Evolutionary conservation across 2,797 vertebrate genomes (phyloP).

Genomic region (Pangasius djambal): DNA sequence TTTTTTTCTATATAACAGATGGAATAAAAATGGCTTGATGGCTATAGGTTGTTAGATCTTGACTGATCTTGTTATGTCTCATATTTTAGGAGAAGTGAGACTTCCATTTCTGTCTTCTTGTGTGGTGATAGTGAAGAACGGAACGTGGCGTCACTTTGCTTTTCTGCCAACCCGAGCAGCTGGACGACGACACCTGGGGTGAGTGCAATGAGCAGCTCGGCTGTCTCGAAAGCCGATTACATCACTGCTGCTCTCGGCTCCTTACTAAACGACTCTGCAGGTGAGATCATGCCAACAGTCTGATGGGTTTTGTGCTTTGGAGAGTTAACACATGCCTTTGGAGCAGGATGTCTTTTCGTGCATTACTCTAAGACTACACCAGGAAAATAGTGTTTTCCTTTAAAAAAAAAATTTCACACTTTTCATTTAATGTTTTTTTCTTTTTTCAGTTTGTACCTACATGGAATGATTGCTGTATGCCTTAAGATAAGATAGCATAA

Average conservation of each 20-base stretch:
- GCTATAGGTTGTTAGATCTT: neutral
- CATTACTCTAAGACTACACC: neutral
- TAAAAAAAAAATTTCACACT: neutral
- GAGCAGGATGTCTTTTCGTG: neutral
- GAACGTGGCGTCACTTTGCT: neutral
- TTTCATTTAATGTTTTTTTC: neutral
- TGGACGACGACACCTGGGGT: slow-evolving; percentile 66
- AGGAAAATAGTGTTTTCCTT: neutral
- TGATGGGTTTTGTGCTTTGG: slow-evolving; percentile 17
- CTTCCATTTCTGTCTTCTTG: neutral
- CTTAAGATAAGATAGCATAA: neutral
- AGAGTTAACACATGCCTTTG: slow-evolving; percentile 3
- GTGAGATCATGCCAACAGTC: slow-evolving; percentile 65
- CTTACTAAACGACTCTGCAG: slow-evolving; percentile 78
- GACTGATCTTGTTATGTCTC: neutral
- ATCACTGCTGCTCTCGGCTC: slow-evolving; percentile 94
- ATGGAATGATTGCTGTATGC: neutral
- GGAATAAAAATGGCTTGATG: neutral
- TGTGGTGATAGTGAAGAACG: neutral
- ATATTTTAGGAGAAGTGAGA: neutral
- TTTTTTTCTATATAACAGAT: neutral
- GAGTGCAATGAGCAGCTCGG: slow-evolving; percentile 79
- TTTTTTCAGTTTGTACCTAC: no score
- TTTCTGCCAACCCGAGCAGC: slow-evolving; percentile 65
- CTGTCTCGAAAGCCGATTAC: slow-evolving; percentile 79